phyloP scores from a whole-genome alignment of 2,113 vertebrate species.

The Hucho hucho region DNA sequence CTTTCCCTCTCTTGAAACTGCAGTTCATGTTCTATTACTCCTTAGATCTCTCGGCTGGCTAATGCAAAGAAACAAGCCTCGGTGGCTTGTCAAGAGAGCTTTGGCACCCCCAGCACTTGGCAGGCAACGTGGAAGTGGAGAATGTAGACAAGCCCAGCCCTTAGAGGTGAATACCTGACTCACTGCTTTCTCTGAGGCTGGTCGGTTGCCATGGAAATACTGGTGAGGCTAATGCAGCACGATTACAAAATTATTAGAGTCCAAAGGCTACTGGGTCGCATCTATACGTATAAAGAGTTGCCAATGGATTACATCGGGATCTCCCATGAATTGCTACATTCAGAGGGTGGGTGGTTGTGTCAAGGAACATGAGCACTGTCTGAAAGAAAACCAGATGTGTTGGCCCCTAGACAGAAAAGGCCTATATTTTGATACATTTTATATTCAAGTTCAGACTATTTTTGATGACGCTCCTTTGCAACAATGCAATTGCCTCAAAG shows the following conservation, averaged over 20 bases:
- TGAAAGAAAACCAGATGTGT: no score
- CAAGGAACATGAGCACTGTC: no score
- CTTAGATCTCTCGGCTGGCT: constrained; percentile 38
- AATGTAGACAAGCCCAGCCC: constrained; percentile 40
- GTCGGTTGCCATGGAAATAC: constrained; percentile 63
- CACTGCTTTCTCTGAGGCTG: constrained; percentile 46
- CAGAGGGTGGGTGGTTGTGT: no score
- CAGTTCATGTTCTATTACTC: constrained; percentile 49
- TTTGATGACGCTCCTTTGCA: no score
- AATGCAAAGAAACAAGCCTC: constrained; percentile 47
- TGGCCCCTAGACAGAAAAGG: no score
- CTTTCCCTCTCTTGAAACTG: constrained; percentile 25
- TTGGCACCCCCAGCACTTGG: constrained; percentile 48
- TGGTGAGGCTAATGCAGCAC: constrained; percentile 66
- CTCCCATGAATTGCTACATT: no score
- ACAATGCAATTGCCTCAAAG: no score
- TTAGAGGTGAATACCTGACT: constrained; percentile 38
- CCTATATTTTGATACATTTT: no score
- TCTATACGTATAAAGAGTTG: constrained; percentile 4
- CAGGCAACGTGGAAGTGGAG: constrained; percentile 39
- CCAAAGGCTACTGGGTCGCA: constrained; percentile 56
- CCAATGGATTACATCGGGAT: no score
- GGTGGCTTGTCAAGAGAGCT: constrained; percentile 54
- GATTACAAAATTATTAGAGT: constrained; percentile 72
- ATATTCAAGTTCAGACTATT: no score